Percentiles rank a stretch among this genome's conserved stretches.
phyloP scores from a whole-genome alignment of 2,113 vertebrate genomes.

The Hymenochirus boettgeri region DNA sequence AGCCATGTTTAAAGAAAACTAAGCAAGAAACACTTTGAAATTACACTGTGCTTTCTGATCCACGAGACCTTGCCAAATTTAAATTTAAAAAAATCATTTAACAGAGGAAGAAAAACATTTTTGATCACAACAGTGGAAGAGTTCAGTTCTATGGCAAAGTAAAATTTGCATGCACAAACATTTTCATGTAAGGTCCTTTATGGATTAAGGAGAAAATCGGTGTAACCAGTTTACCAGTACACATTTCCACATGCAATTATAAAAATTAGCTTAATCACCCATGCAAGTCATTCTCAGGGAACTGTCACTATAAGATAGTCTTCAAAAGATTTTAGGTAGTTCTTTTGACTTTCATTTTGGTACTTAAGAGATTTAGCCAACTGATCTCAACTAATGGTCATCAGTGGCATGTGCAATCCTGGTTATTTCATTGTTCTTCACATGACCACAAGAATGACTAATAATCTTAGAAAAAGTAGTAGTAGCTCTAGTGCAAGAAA shows the following conservation, averaged over 20 bases:
- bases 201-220: too few species aligned
- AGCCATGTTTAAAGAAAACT: too few species aligned
- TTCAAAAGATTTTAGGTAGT: background rate
- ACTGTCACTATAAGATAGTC: background rate
- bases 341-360: background rate
- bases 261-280: constrained; percentile 1
- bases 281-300: background rate
- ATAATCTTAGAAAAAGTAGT: background rate
- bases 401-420: background rate
- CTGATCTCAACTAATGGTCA: background rate
- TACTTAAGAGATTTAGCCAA: background rate
- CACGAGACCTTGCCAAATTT: too few species aligned
- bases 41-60: too few species aligned
- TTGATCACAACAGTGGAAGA: too few species aligned
- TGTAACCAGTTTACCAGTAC: background rate
- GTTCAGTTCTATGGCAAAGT: too few species aligned
- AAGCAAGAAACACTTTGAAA: too few species aligned
- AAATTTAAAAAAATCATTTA: too few species aligned
- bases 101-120: too few species aligned
- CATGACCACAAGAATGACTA: background rate
- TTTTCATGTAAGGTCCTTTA: too few species aligned
- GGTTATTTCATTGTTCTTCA: background rate
- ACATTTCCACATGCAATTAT: background rate
- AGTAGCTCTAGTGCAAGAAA: background rate
- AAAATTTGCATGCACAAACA: too few species aligned